phyloP scores from a whole-genome alignment of 2,888 invertebrate genomes.

The Epinotia bilunana region DNA sequence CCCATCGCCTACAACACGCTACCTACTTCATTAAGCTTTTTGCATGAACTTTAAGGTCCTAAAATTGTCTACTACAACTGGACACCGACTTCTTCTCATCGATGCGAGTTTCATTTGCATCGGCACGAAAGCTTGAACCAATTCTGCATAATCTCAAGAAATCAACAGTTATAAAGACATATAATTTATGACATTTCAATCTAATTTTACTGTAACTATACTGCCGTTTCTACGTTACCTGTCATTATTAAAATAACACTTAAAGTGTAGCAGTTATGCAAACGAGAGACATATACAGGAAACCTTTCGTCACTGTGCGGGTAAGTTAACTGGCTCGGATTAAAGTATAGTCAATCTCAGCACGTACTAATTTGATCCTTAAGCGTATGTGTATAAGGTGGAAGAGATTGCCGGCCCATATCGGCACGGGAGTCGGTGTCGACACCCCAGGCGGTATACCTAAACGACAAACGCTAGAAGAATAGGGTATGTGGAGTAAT shows the following conservation, averaged over 20 bases:
- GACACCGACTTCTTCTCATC: too few relatives aligned
- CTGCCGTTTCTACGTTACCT: constrained; percentile 1
- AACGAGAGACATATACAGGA: constrained; percentile 43
- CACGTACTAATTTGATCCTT: not conserved
- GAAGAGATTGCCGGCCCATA: constrained; percentile 4
- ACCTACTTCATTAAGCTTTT: too few relatives aligned
- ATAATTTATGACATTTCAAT: not conserved
- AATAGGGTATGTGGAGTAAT: constrained; percentile 39
- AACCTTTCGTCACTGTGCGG: constrained; percentile 46
- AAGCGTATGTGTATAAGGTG: not conserved
- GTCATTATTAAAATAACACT: constrained; percentile 24
- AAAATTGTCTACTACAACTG: too few relatives aligned
- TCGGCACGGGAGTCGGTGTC: constrained; percentile 19
- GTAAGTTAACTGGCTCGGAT: constrained; percentile 37
- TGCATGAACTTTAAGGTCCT: too few relatives aligned
- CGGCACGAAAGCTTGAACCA: not conserved
- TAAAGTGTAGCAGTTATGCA: constrained; percentile 25
- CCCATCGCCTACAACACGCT: too few relatives aligned
- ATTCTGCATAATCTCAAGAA: not conserved
- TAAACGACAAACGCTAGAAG: constrained; percentile 37
- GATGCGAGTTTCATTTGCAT: too few relatives aligned
- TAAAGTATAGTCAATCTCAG: constrained; percentile 25
- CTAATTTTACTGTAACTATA: constrained; percentile 2
- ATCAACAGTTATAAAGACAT: not conserved
- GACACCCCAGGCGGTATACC: constrained; percentile 30